Evolutionary conservation across 2,888 invertebrate genomes (phyloP), one percentile per base, ranked within the genome.

Genomic region (Drosophila diplacantha): DNA sequence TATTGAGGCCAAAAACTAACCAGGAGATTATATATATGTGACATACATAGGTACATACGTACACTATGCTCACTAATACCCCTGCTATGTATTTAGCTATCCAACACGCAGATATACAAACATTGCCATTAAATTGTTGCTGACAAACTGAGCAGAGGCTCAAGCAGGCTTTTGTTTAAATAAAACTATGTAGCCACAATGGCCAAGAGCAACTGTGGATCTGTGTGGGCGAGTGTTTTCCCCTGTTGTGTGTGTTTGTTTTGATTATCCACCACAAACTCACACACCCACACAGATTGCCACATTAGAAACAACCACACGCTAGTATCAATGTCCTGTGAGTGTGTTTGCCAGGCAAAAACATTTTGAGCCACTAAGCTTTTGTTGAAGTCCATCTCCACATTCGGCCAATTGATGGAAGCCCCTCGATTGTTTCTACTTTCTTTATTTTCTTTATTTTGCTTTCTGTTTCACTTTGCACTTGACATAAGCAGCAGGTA

Each of bases 91-190:
- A 43, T 29, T 35, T 35, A 43, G 34, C 49, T 55, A 8, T 12
- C 8, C 1, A 26, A 34, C 29, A 24, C 41, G 12, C 20, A 18
- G 12, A 7, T 37, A 43, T 24, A 43, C 16, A 41, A 31, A 55
- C 14, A 52, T 55, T 14, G 29, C 22, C 37, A 73, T 75, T 69
- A 78, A 73, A 78, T 73, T 72, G 55, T 63, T 71, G 66, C 65
- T 66, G 37, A 57, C 53, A 51, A 74, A 57, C 70, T 74, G 70
- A 74, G 83, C 79, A 73, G 52, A 73, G 50, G 76, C 78, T 80
- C 78, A 80, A 82, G 81, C 71, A 68, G 73, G 75, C 81, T 73
- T 73, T 82, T 77, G 81, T 82, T 82, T 73, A 82, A 78, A 77
- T 75, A 72, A 82, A 79, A 78, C 61, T 81, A 66, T 81, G 76